A percentile compares a stretch with the other conserved stretches of the same genome.
phyloP scores from a whole-genome alignment of 1,140 invertebrate species.

The Mesaphorura yosii region DNA sequence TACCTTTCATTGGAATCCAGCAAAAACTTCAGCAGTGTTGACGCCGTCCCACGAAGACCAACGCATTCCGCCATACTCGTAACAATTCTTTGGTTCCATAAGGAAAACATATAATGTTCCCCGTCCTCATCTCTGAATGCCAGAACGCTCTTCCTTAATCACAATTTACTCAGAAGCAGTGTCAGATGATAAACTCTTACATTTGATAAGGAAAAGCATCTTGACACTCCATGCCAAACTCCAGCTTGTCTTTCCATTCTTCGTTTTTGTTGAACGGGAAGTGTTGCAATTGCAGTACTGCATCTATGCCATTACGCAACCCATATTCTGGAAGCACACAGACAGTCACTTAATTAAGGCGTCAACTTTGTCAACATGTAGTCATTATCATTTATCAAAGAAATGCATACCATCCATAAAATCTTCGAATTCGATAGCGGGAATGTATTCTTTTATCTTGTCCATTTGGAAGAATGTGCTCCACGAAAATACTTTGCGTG shows the following conservation, averaged over 20 bases:
- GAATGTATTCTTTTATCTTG: slow-evolving; percentile 64
- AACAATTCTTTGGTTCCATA: slow-evolving; percentile 54
- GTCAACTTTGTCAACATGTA: background rate
- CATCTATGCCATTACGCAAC: slow-evolving; percentile 48
- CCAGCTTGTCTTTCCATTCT: slow-evolving; percentile 70
- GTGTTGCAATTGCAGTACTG: slow-evolving; percentile 69
- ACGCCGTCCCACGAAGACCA: slow-evolving; percentile 68
- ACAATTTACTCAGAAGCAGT: too few relatives aligned
- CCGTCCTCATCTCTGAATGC: slow-evolving; percentile 32
- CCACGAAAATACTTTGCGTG: slow-evolving; percentile 55
- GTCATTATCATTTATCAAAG: background rate
- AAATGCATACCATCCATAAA: slow-evolving; percentile 50
- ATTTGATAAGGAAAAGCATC: slow-evolving; percentile 11
- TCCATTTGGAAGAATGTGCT: slow-evolving; percentile 70
- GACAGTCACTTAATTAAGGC: background rate
- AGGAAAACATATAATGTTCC: slow-evolving; percentile 39
- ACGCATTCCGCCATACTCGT: slow-evolving; percentile 58
- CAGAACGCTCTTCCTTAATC: too few relatives aligned
- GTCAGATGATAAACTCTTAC: slow-evolving; percentile 3
- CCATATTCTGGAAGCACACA: slow-evolving; percentile 34
- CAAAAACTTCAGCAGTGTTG: slow-evolving; percentile 46
- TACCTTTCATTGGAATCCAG: slow-evolving; percentile 13
- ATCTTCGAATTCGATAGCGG: slow-evolving; percentile 78
- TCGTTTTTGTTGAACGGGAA: slow-evolving; percentile 69
- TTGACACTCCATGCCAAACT: slow-evolving; percentile 45